A percentile compares a stretch with the other conserved stretches of the same genome.
phyloP scores from a whole-genome alignment of 1,140 invertebrate genomes.

The Callitettix versicolor region DNA sequence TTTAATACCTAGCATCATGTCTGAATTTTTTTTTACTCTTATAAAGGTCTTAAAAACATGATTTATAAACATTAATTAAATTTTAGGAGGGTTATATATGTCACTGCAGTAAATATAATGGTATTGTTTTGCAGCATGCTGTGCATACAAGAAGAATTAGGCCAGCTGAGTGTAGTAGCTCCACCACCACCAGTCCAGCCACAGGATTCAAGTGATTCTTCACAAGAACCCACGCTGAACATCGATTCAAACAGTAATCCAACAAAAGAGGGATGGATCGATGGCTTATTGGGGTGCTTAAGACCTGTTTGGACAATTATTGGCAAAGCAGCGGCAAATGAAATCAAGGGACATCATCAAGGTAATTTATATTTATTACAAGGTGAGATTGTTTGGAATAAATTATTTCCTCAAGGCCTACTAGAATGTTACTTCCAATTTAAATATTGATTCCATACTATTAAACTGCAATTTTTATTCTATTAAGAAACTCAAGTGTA shows the following conservation, averaged over 20 bases:
- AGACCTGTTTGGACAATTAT: conserved; percentile 75
- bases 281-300: conserved; percentile 75
- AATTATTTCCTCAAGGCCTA: not conserved
- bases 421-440: too few relatives aligned
- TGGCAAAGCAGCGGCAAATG: conserved; percentile 59
- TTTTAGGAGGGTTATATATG: too few relatives aligned
- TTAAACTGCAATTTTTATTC: too few relatives aligned
- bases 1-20: too few relatives aligned
- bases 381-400: too few relatives aligned
- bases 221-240: conserved; percentile 18
- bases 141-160: conserved; percentile 53
- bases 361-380: too few relatives aligned
- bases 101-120: too few relatives aligned
- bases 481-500: too few relatives aligned
- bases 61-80: too few relatives aligned
- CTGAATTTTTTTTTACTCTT: too few relatives aligned
- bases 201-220: conserved; percentile 4
- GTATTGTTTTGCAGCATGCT: conserved; percentile 45
- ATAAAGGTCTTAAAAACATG: too few relatives aligned
- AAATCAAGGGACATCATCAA: conserved; percentile 48
- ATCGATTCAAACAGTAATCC: conserved; percentile 28
- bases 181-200: not conserved
- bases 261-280: conserved; percentile 53
- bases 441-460: too few relatives aligned
- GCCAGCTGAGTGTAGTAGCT: conserved; percentile 37